Evolutionary conservation across 1,140 invertebrate species (phyloP), one percentile per base, ranked within the genome.

Genomic region (Colletes gigas): DNA sequence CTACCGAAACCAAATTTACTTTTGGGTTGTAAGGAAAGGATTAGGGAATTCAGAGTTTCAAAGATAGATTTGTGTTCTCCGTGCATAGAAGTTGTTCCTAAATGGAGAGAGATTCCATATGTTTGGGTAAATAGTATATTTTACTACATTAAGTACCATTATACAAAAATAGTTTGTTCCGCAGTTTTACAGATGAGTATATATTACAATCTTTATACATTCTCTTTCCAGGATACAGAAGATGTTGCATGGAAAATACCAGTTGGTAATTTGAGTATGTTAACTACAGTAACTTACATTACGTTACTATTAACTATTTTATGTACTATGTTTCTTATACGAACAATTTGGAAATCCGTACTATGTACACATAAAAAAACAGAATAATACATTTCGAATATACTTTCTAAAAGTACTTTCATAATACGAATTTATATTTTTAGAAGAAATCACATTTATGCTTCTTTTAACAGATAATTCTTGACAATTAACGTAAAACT

Each of bases 31-130:
- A 87, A 74, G 74, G n/a, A 91, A 21, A 87, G 85, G 69, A 81
- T 92, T 44, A 87, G 84, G 50, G 83, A 91, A 17, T 84, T 92
- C 47, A 84, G 83, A 62, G 75, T 90, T 14, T 92, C 92, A 15
- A 89, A 89, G 55, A 84, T 87, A 15, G 75, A 90, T 72, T 66
- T 93, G 7, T 93, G 92, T 41, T 83, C 86, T 9, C 88, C 89
- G 0, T 93, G 92, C 30, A 85, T 75, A 12, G 76, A 84, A 44
- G 44, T 90, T 7, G 72, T 67, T 14, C 60, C 78, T 30, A 92
- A 93, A 69, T 93, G 93, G 92, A 77, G 91, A 76, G 86, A 90
- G 77, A 83, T 93, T 78, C 80, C 88, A 3, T 90, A 90, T 47
- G 76, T 67, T 82, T 88, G 82, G 82, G 91, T 91, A 88, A 88